These are phyloP conservation scores for Ephialtes manifestator DNA, from an alignment of 2,888 invertebrate genomes.

Conservation along the genomic window DNA sequence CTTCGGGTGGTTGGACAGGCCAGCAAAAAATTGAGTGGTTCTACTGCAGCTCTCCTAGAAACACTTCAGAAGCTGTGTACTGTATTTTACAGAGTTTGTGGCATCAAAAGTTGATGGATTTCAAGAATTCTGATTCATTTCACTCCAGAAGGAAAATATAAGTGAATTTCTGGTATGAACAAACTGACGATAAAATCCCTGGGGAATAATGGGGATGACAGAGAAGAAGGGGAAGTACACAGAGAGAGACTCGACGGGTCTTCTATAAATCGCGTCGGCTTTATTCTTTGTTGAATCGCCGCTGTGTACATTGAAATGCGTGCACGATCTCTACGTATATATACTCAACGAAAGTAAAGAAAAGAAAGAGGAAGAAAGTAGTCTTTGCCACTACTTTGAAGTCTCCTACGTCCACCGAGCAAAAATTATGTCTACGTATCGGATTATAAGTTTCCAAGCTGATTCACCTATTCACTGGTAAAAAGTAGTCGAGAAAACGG, in stretches of 20 bases:
- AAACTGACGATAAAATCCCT: conserved; percentile 50
- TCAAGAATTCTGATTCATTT: conserved; percentile 42
- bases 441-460: background rate
- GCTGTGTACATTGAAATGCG: conserved; percentile 35
- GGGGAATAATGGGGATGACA: conserved; percentile 1
- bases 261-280: conserved; percentile 17
- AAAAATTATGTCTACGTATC: conserved; percentile 6
- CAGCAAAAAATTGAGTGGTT: conserved; percentile 50
- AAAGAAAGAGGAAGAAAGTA: background rate
- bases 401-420: background rate
- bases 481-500: background rate
- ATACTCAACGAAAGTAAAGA: conserved; percentile 7
- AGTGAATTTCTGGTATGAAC: conserved; percentile 51
- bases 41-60: conserved; percentile 7
- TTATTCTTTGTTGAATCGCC: conserved; percentile 28
- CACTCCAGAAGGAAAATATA: conserved; percentile 23
- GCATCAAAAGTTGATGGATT: conserved; percentile 31
- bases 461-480: background rate
- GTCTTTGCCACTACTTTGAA: conserved; percentile 4
- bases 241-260: conserved; percentile 14
- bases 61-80: background rate
- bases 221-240: conserved; percentile 6
- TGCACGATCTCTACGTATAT: conserved; percentile 14
- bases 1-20: conserved; percentile 24
- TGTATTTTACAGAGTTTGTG: conserved; percentile 14